A percentile compares a stretch with the other conserved stretches of the same genome.
Evolutionary conservation across 1,140 invertebrate genomes (phyloP).

Genomic region (Plectrocnemia conspersa): DNA sequence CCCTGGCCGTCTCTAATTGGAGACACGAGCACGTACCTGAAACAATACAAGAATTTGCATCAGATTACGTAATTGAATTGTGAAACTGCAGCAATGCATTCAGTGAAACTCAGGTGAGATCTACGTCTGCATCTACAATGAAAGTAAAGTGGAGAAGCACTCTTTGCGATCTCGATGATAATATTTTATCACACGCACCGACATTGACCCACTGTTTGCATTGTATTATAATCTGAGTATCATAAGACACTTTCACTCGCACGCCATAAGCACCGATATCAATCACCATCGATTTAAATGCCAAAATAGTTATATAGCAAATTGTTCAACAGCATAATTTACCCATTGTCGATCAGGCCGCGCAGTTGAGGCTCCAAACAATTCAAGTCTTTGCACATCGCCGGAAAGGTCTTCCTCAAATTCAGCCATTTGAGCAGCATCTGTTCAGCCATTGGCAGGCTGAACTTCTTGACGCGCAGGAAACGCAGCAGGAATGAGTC

Average conservation of each 20-base stretch:
- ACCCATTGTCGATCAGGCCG: conserved; percentile 63
- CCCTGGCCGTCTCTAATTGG: conserved; percentile 66
- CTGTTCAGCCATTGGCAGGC: conserved; percentile 72
- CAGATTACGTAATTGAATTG: not conserved
- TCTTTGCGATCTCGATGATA: no score
- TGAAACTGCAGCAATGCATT: not conserved
- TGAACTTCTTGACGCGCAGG: conserved; percentile 72
- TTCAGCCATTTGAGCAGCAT: conserved; percentile 75
- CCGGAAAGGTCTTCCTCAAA: conserved; percentile 60
- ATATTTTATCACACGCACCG: no score
- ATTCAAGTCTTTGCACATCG: conserved; percentile 61
- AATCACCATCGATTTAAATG: no score
- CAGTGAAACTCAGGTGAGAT: no score
- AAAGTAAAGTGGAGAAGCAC: no score
- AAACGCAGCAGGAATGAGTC: conserved; percentile 71
- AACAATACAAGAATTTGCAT: conserved; percentile 35
- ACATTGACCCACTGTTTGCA: no score
- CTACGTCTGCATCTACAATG: no score
- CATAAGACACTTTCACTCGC: no score
- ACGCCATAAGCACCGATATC: no score
- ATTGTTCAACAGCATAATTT: no score
- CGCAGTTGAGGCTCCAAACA: conserved; percentile 57
- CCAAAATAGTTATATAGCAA: no score
- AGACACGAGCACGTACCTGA: conserved; percentile 64
- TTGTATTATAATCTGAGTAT: no score